phyloP scores from a whole-genome alignment of 2,113 vertebrate species.

The Hemicordylus capensis region DNA sequence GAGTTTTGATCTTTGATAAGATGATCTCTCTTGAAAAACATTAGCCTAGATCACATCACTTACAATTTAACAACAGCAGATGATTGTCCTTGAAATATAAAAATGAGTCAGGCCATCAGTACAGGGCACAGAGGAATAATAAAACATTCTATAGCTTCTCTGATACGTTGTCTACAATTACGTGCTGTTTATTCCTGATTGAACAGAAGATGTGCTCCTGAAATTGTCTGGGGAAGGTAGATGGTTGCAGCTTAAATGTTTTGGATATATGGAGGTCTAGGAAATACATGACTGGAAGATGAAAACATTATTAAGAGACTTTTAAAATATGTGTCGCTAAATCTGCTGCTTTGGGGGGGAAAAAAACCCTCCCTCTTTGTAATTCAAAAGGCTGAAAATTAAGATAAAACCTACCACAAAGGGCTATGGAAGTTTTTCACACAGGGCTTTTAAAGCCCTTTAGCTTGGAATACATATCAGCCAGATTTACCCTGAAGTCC shows the following conservation, averaged over 20 bases:
- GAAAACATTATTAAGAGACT: no score
- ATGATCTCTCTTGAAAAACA: no score
- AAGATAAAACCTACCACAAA: background rate
- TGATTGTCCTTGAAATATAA: background rate
- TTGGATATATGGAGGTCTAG: background rate
- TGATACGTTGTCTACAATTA: background rate
- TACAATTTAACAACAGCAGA: background rate
- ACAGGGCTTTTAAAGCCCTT: no score
- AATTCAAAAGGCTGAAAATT: background rate
- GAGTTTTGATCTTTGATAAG: no score
- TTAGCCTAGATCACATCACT: no score
- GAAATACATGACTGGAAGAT: background rate
- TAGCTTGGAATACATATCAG: no score
- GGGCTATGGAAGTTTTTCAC: no score
- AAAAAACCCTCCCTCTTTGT: background rate
- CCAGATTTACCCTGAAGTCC: no score
- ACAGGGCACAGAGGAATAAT: background rate
- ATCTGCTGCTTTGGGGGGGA: background rate
- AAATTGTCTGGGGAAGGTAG: background rate
- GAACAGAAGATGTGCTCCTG: background rate
- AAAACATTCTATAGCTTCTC: background rate
- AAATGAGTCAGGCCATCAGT: background rate
- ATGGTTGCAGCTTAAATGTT: background rate
- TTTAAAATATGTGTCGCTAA: background rate
- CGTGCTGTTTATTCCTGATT: background rate